Conservation (phyloP, 2,113 vertebrate genomes). For the Danio rerio region GRCz12tu NC_133186.1:14250001-14250500, state of each 20-base stretch:
- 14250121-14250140: conserved; percentile 48
- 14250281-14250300: not conserved
- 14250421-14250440: conserved; percentile 39
- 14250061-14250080: not conserved
- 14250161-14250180: conserved; percentile 43
- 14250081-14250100: conserved; percentile 37
- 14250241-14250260: conserved; percentile 1
- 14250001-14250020: not conserved
- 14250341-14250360: not conserved
- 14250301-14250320: conserved; percentile 14
- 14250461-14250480: conserved; percentile 19
- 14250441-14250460: conserved; percentile 30
- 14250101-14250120: conserved; percentile 49
- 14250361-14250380: not conserved
- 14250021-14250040: not conserved
- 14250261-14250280: not conserved
- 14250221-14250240: not conserved
- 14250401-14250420: conserved; percentile 41
- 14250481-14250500: conserved; percentile 28
- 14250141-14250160: conserved; percentile 41
- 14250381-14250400: not conserved
- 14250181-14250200: conserved; percentile 36
- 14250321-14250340: not conserved
- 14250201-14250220: not conserved
- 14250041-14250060: not conserved